Percentiles rank a stretch among this genome's conserved stretches.
Evolutionary conservation across 2,888 invertebrate genomes (phyloP).

Genomic region (Chymomyza fuscimana): DNA sequence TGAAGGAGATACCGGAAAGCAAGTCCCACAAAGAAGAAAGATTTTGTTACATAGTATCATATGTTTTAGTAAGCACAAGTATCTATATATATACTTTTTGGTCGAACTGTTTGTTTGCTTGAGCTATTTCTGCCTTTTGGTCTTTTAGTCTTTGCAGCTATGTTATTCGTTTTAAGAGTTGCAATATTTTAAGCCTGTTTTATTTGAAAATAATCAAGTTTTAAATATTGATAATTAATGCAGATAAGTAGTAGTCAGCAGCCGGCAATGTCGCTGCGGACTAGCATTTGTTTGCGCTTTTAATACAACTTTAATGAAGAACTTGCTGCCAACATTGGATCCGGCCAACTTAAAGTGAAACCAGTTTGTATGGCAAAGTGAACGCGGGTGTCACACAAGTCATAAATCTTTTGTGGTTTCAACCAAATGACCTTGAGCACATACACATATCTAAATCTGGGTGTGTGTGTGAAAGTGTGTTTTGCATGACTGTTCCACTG

Average conservation of each 20-base stretch:
- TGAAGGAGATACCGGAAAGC: too few relatives aligned
- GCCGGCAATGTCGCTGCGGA: neutral
- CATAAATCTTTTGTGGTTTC: slow-evolving; percentile 61
- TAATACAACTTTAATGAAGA: slow-evolving; percentile 37
- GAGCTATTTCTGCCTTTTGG: neutral
- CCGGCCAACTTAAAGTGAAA: slow-evolving; percentile 32
- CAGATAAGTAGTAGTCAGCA: slow-evolving; percentile 54
- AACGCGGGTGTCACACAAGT: slow-evolving; percentile 67
- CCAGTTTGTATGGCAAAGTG: slow-evolving; percentile 59
- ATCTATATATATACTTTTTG: too few relatives aligned
- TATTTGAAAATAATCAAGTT: slow-evolving; percentile 62
- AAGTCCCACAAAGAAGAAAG: too few relatives aligned
- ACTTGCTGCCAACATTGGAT: slow-evolving; percentile 44
- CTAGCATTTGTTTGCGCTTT: neutral
- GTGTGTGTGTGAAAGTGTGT: slow-evolving; percentile 41
- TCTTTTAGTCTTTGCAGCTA: slow-evolving; percentile 1
- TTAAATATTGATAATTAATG: slow-evolving; percentile 65
- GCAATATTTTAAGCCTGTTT: slow-evolving; percentile 23
- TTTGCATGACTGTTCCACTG: slow-evolving; percentile 8
- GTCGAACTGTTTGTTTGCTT: neutral
- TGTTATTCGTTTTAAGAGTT: neutral
- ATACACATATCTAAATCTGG: slow-evolving; percentile 18
- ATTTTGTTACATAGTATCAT: too few relatives aligned
- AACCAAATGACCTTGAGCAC: slow-evolving; percentile 46
- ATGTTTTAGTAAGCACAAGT: too few relatives aligned